A percentile compares a stretch with the other conserved stretches of the same genome.
Evolutionary conservation across 2,888 invertebrate genomes (phyloP).

Genomic region (Ischnura elegans): DNA sequence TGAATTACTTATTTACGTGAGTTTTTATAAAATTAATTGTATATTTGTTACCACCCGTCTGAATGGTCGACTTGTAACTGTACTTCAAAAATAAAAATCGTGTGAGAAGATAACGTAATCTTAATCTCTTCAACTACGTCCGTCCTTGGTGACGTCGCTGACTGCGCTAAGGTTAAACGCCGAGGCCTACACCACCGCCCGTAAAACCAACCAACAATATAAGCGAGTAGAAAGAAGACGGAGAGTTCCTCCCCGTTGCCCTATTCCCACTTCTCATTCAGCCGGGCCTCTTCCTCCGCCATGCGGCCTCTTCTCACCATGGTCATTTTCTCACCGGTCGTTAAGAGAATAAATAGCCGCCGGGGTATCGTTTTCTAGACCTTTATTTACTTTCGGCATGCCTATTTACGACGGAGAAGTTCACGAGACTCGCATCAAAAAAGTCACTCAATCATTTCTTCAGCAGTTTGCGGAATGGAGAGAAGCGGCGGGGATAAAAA

Average conservation of each 20-base stretch:
- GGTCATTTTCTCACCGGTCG: constrained; percentile 63
- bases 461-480: constrained; percentile 50
- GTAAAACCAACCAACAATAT: too few relatives aligned
- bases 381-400: constrained; percentile 61
- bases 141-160: background rate
- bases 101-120: too few relatives aligned
- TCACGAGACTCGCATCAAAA: constrained; percentile 42
- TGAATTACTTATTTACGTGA: too few relatives aligned
- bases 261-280: constrained; percentile 14
- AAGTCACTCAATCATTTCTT: constrained; percentile 51
- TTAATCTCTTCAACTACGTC: background rate
- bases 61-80: too few relatives aligned
- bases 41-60: too few relatives aligned
- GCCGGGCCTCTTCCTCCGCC: background rate
- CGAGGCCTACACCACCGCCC: background rate
- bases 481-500: background rate
- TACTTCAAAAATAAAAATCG: too few relatives aligned
- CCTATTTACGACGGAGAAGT: constrained; percentile 57
- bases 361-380: constrained; percentile 58
- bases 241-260: too few relatives aligned
- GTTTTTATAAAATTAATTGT: too few relatives aligned
- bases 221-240: too few relatives aligned
- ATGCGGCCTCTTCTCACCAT: constrained; percentile 32
- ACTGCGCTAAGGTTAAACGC: background rate
- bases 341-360: constrained; percentile 62